These are phyloP conservation scores for Lathronympha strigana DNA, from an alignment of 2,888 invertebrate genomes.

Conservation along the genomic window DNA sequence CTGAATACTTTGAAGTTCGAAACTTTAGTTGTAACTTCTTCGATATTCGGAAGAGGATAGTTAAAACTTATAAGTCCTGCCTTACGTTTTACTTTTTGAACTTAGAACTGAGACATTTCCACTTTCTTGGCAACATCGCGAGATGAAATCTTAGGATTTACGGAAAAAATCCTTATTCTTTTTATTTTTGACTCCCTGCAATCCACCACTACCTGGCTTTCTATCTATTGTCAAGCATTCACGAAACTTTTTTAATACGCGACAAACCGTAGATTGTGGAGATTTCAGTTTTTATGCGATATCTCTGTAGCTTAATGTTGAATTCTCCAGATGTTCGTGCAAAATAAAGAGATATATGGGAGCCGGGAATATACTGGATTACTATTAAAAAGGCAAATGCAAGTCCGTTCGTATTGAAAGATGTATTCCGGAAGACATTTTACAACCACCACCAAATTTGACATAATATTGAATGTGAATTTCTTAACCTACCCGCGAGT, in stretches of 20 bases:
- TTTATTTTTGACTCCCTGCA: background rate
- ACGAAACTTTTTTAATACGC: background rate
- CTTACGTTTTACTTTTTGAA: background rate
- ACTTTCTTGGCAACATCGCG: background rate
- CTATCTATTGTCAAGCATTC: background rate
- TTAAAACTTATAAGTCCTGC: background rate
- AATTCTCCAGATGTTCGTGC: background rate
- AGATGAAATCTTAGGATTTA: background rate
- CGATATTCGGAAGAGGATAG: too few species aligned
- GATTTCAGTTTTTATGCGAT: background rate
- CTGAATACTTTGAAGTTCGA: too few species aligned
- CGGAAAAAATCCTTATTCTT: background rate
- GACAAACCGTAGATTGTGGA: constrained; percentile 1
- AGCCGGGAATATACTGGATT: too few species aligned
- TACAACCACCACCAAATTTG: too few species aligned
- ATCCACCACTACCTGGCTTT: background rate
- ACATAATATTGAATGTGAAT: background rate
- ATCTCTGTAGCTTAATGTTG: background rate
- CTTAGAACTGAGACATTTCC: background rate
- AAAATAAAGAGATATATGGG: too few species aligned
- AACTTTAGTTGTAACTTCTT: too few species aligned
- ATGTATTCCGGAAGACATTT: too few species aligned
- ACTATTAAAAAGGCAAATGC: background rate
- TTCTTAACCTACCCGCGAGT: background rate
- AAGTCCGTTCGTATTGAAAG: background rate